Evolutionary conservation across 2,888 invertebrate genomes (phyloP).

Genomic region (Acrocyrtus sp.): DNA sequence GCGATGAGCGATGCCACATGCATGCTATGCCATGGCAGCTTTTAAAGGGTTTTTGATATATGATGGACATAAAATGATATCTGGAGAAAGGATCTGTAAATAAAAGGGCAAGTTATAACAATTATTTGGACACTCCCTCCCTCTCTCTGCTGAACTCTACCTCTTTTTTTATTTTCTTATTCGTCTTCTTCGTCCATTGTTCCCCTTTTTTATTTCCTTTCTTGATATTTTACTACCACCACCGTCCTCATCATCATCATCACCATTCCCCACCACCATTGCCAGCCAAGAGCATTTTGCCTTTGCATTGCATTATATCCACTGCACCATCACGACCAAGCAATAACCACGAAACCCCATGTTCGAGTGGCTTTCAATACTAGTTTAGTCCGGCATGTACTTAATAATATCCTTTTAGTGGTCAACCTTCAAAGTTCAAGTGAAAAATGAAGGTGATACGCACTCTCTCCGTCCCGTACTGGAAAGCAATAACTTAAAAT

Average conservation of each 20-base stretch:
- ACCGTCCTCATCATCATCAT: background rate
- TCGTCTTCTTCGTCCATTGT: slow-evolving; percentile 3
- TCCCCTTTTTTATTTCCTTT: slow-evolving; percentile 1
- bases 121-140: slow-evolving; percentile 52
- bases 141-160: slow-evolving; percentile 6
- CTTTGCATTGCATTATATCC: background rate
- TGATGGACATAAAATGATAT: slow-evolving; percentile 56
- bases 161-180: background rate
- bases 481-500: too few relatives aligned
- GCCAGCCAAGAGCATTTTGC: background rate
- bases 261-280: background rate
- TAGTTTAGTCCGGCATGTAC: too few relatives aligned
- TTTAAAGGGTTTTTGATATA: slow-evolving; percentile 52
- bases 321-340: background rate
- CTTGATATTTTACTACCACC: background rate
- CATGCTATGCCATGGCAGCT: slow-evolving; percentile 8
- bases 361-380: too few relatives aligned
- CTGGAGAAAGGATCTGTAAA: slow-evolving; percentile 56
- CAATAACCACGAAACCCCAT: too few relatives aligned
- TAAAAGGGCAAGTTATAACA: slow-evolving; percentile 59
- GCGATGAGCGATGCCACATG: slow-evolving; percentile 18
- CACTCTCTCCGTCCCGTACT: too few relatives aligned
- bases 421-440: too few relatives aligned
- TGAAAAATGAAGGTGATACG: too few relatives aligned
- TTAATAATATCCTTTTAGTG: too few relatives aligned